These are phyloP conservation scores for Pantherophis guttatus DNA, from an alignment of 2,113 vertebrate genomes.

Conservation along the genomic window DNA sequence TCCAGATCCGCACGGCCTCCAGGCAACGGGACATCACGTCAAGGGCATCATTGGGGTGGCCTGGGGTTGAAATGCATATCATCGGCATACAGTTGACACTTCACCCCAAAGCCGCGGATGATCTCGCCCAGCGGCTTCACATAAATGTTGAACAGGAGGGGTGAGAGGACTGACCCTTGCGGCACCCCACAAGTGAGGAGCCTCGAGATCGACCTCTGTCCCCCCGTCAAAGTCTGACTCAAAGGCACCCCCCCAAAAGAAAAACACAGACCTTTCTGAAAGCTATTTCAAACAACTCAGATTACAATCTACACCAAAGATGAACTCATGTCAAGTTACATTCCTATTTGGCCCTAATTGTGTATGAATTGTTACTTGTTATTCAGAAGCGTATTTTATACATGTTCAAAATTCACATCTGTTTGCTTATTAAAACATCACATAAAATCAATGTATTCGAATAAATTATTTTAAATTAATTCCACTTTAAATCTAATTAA, in stretches of 20 bases:
- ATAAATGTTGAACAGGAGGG: no score
- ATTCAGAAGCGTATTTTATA: not conserved
- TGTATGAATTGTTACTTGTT: not conserved
- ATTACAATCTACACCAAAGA: not conserved
- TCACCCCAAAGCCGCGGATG: no score
- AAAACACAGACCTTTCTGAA: slow-evolving; percentile 15
- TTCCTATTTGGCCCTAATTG: not conserved
- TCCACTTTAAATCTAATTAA: not conserved
- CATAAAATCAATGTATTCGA: not conserved
- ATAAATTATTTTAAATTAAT: not conserved
- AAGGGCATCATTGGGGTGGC: no score
- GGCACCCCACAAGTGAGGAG: no score
- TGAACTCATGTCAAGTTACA: not conserved
- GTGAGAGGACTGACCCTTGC: no score
- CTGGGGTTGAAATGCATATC: no score
- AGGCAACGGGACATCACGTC: no score
- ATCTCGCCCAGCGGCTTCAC: no score
- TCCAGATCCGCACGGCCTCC: no score
- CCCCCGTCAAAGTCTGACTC: not conserved
- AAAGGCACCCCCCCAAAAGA: not conserved
- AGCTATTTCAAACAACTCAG: not conserved
- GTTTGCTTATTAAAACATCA: not conserved
- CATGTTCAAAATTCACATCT: not conserved
- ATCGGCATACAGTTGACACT: no score
- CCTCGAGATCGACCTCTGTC: no score